These are phyloP conservation scores for Polyommatus iphigenia DNA, from an alignment of 2,888 invertebrate species.

Conservation along the genomic window DNA sequence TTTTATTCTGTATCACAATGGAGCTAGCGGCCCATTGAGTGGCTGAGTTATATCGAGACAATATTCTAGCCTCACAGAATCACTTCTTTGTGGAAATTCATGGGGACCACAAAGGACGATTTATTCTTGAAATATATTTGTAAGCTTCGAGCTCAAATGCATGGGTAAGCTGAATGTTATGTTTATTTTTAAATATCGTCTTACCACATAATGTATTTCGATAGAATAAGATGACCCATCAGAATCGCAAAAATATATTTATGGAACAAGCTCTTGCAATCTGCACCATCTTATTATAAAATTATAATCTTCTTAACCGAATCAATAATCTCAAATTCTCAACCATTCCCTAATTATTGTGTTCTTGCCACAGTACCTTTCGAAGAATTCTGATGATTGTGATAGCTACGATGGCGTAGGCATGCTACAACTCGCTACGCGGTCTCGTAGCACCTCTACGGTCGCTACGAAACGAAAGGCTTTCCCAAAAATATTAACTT, in stretches of 20 bases:
- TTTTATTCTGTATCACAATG: slow-evolving; percentile 10
- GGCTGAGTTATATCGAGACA: background rate
- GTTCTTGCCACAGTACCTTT: too few species aligned
- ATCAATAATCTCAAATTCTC: too few species aligned
- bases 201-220: too few species aligned
- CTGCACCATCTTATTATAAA: too few species aligned
- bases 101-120: background rate
- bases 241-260: too few species aligned
- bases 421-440: background rate
- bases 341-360: too few species aligned
- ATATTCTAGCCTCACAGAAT: background rate
- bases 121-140: background rate
- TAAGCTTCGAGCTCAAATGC: background rate
- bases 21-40: background rate
- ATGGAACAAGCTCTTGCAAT: too few species aligned
- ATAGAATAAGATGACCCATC: too few species aligned
- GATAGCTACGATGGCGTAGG: background rate
- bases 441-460: background rate
- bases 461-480: background rate
- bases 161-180: background rate
- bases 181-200: background rate
- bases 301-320: too few species aligned
- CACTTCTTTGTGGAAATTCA: slow-evolving; percentile 7
- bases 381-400: too few species aligned
- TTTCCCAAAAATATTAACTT: background rate